A percentile compares a stretch with the other conserved stretches of the same genome.
These are phyloP conservation scores for Decapterus maruadsi DNA, from an alignment of 2,797 vertebrate genomes.

Conservation along the genomic window DNA sequence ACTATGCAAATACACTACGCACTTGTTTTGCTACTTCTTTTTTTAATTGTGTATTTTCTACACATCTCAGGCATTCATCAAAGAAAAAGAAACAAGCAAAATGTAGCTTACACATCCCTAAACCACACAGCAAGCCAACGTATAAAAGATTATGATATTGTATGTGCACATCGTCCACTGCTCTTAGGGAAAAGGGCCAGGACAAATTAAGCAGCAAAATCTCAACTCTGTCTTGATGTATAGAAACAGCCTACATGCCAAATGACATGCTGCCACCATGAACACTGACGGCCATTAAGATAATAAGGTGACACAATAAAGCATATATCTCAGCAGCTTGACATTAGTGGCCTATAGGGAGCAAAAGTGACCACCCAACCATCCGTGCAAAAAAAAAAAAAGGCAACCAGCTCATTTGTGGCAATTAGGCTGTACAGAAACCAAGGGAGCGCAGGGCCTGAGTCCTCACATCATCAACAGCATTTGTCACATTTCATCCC, in stretches of 20 bases:
- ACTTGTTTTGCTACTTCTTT: neutral
- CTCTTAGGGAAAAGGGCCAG: slow-evolving; percentile 6
- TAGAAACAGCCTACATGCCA: slow-evolving; percentile 24
- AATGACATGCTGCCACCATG: slow-evolving; percentile 45
- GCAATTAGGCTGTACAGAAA: slow-evolving; percentile 67
- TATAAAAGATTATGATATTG: slow-evolving; percentile 12
- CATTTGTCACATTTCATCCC: slow-evolving; percentile 82
- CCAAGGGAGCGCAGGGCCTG: slow-evolving; percentile 64
- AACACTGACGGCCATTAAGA: slow-evolving; percentile 58
- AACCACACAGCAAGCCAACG: slow-evolving; percentile 10
- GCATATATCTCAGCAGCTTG: slow-evolving; percentile 46
- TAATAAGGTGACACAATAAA: slow-evolving; percentile 65
- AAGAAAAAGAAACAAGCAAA: slow-evolving; percentile 26
- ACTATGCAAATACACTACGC: neutral
- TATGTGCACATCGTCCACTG: slow-evolving; percentile 4
- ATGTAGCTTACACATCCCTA: neutral
- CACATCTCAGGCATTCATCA: neutral
- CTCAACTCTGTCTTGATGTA: slow-evolving; percentile 40
- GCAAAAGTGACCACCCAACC: slow-evolving; percentile 54
- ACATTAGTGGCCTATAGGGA: slow-evolving; percentile 56
- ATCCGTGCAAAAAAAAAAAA: slow-evolving; percentile 40
- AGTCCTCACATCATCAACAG: slow-evolving; percentile 59
- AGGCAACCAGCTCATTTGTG: slow-evolving; percentile 68
- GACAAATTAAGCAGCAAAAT: slow-evolving; percentile 21
- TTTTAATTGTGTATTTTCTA: slow-evolving; percentile 14